Evolutionary conservation across 2,797 vertebrate genomes (phyloP).

Genomic region (Graptemys geographica): DNA sequence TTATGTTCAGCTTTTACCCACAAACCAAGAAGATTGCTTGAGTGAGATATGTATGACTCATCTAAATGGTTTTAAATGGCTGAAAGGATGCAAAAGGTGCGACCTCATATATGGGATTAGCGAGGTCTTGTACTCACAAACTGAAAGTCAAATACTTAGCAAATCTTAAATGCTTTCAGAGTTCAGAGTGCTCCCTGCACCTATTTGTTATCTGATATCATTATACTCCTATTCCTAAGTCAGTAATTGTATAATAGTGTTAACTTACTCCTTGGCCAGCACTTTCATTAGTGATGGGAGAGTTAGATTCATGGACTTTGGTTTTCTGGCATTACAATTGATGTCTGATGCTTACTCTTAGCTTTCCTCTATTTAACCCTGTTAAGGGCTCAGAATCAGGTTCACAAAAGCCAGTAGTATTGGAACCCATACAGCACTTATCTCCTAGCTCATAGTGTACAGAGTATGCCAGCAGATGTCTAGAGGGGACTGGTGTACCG

Average conservation of each 20-base stretch:
- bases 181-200: neutral
- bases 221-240: neutral
- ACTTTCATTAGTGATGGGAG: neutral
- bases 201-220: neutral
- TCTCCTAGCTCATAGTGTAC: neutral
- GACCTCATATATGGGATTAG: neutral
- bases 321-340: neutral
- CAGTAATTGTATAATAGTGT: neutral
- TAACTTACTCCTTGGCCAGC: neutral
- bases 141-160: neutral
- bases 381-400: neutral
- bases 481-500: neutral
- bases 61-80: neutral
- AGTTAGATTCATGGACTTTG: neutral
- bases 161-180: neutral
- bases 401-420: slow-evolving; percentile 24
- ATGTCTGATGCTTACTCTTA: neutral
- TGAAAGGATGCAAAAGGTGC: neutral
- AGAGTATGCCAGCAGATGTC: slow-evolving; percentile 12
- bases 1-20: slow-evolving; percentile 9
- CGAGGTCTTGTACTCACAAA: neutral
- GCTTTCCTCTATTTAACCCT: slow-evolving; percentile 2
- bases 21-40: neutral
- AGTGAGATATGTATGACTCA: neutral
- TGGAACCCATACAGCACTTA: neutral